Evolutionary conservation across 2,888 invertebrate genomes (phyloP).

Genomic region (Ditula angustiorana): DNA sequence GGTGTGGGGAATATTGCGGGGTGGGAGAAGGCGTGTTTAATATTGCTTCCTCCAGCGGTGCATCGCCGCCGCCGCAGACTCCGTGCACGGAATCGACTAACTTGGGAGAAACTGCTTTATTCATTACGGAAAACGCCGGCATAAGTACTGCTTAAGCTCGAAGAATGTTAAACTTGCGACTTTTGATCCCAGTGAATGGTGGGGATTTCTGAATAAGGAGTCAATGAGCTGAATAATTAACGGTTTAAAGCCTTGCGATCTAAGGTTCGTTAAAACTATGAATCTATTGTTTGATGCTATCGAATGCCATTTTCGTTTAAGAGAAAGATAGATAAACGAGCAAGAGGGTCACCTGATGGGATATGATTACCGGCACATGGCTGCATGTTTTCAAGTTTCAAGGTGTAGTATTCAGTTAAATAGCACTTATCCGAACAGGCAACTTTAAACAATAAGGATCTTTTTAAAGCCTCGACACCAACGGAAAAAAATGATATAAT

Average conservation of each 20-base stretch:
- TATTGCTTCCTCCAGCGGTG: constrained; percentile 42
- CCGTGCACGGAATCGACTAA: constrained; percentile 39
- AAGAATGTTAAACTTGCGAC: constrained; percentile 37
- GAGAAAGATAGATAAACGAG: no score
- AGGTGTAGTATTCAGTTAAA: no score
- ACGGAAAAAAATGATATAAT: no score
- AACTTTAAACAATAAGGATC: no score
- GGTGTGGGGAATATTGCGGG: constrained; percentile 42
- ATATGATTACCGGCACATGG: no score
- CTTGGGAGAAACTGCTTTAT: constrained; percentile 40
- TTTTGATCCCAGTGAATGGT: constrained; percentile 27
- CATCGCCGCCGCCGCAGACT: constrained; percentile 36
- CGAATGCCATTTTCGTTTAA: no score
- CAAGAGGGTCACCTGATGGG: no score
- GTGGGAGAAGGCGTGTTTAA: constrained; percentile 45
- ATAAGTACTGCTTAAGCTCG: constrained; percentile 28
- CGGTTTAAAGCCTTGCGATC: constrained; percentile 6
- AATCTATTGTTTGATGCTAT: background rate
- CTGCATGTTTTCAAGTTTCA: no score
- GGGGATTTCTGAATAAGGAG: constrained; percentile 25
- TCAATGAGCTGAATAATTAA: constrained; percentile 37
- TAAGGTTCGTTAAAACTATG: background rate
- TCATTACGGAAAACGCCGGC: constrained; percentile 36
- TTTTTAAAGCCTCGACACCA: no score
- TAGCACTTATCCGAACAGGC: no score